Conservation (phyloP, 2,113 vertebrate species). For the Phalacrocorax carbo region DNA sequence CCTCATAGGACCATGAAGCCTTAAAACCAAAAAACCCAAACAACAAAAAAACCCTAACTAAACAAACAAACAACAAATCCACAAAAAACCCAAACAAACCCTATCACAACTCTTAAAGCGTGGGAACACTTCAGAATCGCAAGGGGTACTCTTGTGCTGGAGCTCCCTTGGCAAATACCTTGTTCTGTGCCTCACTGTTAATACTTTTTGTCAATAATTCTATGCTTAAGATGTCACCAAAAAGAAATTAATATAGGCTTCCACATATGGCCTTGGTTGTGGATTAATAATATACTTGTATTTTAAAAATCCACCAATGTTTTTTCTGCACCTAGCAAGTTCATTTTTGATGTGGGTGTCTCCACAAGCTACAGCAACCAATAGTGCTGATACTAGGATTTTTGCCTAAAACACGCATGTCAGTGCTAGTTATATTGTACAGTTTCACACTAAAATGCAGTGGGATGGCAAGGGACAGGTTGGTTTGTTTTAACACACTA, state of each 20-base stretch:
- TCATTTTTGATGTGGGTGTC: neutral
- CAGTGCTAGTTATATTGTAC: neutral
- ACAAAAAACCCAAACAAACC: neutral
- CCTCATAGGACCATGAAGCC: accelerated
- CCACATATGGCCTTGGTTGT: neutral
- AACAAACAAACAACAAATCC: neutral
- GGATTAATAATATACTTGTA: neutral
- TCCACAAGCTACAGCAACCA: neutral
- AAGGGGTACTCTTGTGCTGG: neutral
- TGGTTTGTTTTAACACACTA: neutral
- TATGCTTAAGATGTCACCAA: neutral
- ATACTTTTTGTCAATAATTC: neutral
- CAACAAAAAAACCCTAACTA: neutral
- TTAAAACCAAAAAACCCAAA: neutral
- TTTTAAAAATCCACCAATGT: neutral
- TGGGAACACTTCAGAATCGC: neutral
- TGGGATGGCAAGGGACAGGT: neutral
- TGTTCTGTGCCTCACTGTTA: neutral
- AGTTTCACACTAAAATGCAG: neutral
- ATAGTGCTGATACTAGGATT: neutral
- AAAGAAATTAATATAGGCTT: neutral
- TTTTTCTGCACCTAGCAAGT: neutral
- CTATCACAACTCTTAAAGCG: neutral
- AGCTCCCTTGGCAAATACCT: neutral
- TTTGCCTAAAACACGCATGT: accelerated